Evolutionary conservation across 92 coral and sea anemone genomes (phyloP), one percentile per base, ranked within the genome.

Genomic region (Epizoanthus fatuus): DNA sequence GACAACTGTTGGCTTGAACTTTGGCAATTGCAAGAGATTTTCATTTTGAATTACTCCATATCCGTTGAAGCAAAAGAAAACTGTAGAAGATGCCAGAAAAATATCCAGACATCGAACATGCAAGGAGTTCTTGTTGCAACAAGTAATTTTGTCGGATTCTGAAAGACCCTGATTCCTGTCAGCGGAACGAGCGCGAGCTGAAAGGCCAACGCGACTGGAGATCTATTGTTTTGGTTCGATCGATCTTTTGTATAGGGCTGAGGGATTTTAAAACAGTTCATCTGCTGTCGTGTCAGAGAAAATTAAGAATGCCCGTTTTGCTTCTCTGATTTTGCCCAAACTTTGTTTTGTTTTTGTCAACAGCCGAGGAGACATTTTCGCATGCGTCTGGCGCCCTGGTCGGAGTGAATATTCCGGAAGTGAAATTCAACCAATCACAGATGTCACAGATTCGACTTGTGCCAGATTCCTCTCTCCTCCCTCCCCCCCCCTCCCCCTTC

Each of bases 221-320:
- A 6, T 42, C 51, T 9, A 15, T 75, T 56, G 80, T 47, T 37
- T 74, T 10, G 70, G 40, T 72, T 32, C 19, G 57, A 37, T 19
- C 69, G 82, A 77, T 59, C 82, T 42, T 60, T 60, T 77, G 82
- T 25, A n/a, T n/a, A n/a, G n/a, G n/a, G n/a, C n/a, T n/a, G n/a
- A n/a, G n/a, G n/a, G n/a, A n/a, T n/a, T n/a, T n/a, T n/a, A n/a
- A n/a, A n/a, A n/a, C n/a, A n/a, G n/a, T n/a, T n/a, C n/a, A n/a
- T n/a, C n/a, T n/a, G n/a, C n/a, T n/a, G n/a, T n/a, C n/a, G n/a
- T n/a, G n/a, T n/a, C n/a, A n/a, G n/a, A n/a, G n/a, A n/a, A n/a
- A n/a, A n/a, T n/a, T n/a, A n/a, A n/a, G n/a, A n/a, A n/a, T n/a
- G n/a, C n/a, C n/a, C n/a, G n/a, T n/a, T n/a, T n/a, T n/a, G n/a